Evolutionary conservation across 2,113 vertebrate genomes (phyloP), one percentile per base, ranked within the genome.

Genomic region (Ptilorrhoa leucosticta): DNA sequence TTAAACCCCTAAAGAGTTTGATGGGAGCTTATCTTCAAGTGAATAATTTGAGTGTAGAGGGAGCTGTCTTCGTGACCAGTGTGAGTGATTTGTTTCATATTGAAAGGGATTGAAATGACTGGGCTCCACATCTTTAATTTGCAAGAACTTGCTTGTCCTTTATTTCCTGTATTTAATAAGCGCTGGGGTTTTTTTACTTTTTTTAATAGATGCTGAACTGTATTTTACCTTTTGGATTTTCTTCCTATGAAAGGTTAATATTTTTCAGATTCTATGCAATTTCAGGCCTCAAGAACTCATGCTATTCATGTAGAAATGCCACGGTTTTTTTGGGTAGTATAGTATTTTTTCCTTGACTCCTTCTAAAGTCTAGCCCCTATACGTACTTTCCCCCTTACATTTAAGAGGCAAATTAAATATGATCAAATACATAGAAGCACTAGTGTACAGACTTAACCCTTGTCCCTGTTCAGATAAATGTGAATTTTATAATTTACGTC

Each of bases 21-120:
- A 97, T 97, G 95, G 97, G 97, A 98, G 98, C 98, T 98, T 98
- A 98, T 98, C 98, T 98, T 98, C 98, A 98, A 98, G 98, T 98
- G 98, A 98, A 98, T 98, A 98, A 98, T 98, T 98, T 98, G 98
- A 98, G 98, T 95, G 97, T 95, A 98, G 98, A 98, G 97, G 97
- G 97, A 98, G 96, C 97, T 97, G 97, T 96, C 97, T 98, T 97
- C 98, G 98, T 98, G 98, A 98, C 98, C 97, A 96, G 98, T 98
- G 94, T 98, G 97, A 98, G 96, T 98, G 98, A 98, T 98, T 98
- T 98, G 96, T 98, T 98, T 98, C 98, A 97, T 97, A 98, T 97
- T 98, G 97, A 98, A 98, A 97, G 86, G 96, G 95, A 97, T 98
- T 97, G 97, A 97, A 98, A 97, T 97, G 96, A 97, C 97, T 98